These are phyloP conservation scores for Mirza zaza DNA, from an alignment of 2,113 vertebrate genomes.

Conservation along the genomic window DNA sequence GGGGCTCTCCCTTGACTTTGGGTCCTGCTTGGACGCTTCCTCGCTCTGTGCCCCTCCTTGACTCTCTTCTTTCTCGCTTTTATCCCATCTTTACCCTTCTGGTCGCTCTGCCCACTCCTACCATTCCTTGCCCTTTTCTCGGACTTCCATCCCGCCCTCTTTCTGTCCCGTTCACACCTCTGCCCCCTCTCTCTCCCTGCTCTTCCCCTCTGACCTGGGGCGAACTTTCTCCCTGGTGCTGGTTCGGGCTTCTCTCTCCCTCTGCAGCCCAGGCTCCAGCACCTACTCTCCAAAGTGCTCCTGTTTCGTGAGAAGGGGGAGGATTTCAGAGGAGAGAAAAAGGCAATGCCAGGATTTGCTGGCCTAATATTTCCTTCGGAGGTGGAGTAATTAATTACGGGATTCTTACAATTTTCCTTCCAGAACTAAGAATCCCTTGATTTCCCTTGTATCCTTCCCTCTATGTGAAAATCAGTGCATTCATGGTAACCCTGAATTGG, in stretches of 20 bases:
- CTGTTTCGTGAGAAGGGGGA: background rate
- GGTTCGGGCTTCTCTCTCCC: background rate
- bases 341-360: slow-evolving; percentile 21
- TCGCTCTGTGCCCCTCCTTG: background rate
- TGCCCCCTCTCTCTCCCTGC: background rate
- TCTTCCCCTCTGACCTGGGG: background rate
- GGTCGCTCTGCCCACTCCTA: background rate
- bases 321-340: background rate
- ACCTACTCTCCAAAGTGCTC: background rate
- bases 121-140: background rate
- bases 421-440: background rate
- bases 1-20: background rate
- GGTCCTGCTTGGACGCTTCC: background rate
- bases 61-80: background rate
- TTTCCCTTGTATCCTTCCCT: background rate
- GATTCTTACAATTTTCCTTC: slow-evolving; percentile 35
- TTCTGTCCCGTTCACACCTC: background rate
- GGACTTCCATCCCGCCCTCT: background rate
- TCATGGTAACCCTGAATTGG: background rate
- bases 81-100: background rate
- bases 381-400: slow-evolving; percentile 42
- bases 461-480: background rate
- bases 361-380: slow-evolving; percentile 33
- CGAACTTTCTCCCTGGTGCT: background rate
- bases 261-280: background rate